Evolutionary conservation across 2,888 invertebrate genomes (phyloP).

Genomic region (Eucera pruinosa): DNA sequence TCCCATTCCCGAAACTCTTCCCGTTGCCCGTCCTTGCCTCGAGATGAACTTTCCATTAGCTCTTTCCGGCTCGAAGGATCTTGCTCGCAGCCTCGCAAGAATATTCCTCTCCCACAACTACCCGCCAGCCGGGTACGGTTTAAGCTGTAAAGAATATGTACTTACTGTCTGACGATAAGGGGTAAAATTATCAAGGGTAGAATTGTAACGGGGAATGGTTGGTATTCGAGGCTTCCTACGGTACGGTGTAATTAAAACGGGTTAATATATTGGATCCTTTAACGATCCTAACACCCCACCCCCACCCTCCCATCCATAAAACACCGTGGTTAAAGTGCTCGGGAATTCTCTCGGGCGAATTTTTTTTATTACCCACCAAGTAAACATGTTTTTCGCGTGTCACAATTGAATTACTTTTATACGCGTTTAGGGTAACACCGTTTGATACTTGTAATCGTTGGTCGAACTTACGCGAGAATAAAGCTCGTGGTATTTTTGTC

Average conservation of each 20-base stretch:
- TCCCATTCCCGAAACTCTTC: constrained; percentile 45
- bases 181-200: constrained; percentile 27
- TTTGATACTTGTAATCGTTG: too few relatives aligned
- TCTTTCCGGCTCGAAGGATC: constrained; percentile 13
- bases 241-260: constrained; percentile 36
- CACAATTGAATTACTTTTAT: too few relatives aligned
- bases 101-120: constrained; percentile 7
- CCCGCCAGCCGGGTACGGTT: constrained; percentile 13
- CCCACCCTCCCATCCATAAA: neutral
- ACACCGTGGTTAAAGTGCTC: neutral
- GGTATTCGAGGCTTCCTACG: neutral
- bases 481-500: too few relatives aligned
- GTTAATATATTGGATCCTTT: constrained; percentile 45
- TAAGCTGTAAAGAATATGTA: constrained; percentile 42
- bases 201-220: neutral
- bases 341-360: too few relatives aligned
- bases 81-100: neutral
- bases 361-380: too few relatives aligned
- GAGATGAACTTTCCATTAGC: constrained; percentile 56
- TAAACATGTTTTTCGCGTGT: too few relatives aligned
- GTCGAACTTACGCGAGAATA: too few relatives aligned
- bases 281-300: neutral
- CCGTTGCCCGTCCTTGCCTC: constrained; percentile 18
- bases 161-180: constrained; percentile 46
- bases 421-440: too few relatives aligned